Evolutionary conservation across 2,888 invertebrate species (phyloP).

Genomic region (Agapostemon virescens): DNA sequence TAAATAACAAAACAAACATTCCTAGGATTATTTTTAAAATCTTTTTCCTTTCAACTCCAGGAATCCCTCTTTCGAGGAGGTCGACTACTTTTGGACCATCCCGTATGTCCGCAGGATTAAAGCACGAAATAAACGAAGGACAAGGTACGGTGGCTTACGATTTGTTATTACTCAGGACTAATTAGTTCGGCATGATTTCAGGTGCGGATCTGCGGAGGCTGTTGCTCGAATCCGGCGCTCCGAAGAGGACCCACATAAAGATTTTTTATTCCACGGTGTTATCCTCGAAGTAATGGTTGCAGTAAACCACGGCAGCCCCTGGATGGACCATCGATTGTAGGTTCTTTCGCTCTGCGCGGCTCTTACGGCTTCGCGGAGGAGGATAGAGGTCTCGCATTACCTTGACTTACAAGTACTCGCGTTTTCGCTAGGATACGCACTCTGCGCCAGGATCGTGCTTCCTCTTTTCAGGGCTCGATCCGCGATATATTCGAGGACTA

Average conservation of each 20-base stretch:
- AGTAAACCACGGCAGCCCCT: slow-evolving; percentile 71
- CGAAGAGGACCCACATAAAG: slow-evolving; percentile 71
- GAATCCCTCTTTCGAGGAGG: too few relatives aligned
- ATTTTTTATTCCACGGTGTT: slow-evolving; percentile 76
- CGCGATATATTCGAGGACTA: background rate
- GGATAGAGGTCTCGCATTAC: slow-evolving; percentile 65
- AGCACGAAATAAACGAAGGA: too few relatives aligned
- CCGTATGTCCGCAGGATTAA: too few relatives aligned
- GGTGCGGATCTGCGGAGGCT: slow-evolving; percentile 9
- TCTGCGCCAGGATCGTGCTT: slow-evolving; percentile 7
- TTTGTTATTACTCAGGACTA: background rate
- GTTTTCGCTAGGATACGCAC: slow-evolving; percentile 33
- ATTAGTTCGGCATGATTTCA: background rate
- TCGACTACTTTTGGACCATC: too few relatives aligned
- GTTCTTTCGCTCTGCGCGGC: slow-evolving; percentile 49
- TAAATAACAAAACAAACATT: too few relatives aligned
- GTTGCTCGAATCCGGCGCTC: background rate
- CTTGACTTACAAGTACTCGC: slow-evolving; percentile 61
- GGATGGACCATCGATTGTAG: slow-evolving; percentile 68
- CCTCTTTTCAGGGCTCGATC: background rate
- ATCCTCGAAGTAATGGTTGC: slow-evolving; percentile 74
- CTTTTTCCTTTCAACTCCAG: too few relatives aligned
- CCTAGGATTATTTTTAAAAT: too few relatives aligned
- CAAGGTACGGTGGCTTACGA: too few relatives aligned
- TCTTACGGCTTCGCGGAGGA: slow-evolving; percentile 47